Base-by-base conservation (phyloP, 2,113 vertebrate species). In the Xiphophorus hellerii region DNA sequence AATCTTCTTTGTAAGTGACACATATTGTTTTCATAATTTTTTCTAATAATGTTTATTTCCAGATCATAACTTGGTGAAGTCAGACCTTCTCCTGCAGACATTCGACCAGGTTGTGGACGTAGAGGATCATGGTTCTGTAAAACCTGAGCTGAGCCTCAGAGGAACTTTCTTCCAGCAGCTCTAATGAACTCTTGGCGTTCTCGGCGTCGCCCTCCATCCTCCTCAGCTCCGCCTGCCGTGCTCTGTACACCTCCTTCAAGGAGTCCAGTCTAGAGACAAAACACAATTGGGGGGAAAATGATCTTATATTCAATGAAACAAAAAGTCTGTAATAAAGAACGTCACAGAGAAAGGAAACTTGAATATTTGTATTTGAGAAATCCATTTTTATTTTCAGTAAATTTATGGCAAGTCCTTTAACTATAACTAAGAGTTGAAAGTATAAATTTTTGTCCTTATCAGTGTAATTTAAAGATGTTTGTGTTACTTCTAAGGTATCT, bases 1-100 rank as follows among this genome's bases (percentile, higher is more conserved):
- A 42, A 8, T 44, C 42, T 17, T 14, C 42, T 42, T 15, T 44
- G 15, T 44, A 44, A 44, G 42, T 17, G 13, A 44, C 42, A 44
- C 42, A 44, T 14, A 39, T 67, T 62, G 25, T 20, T 15, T 31
- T n/a, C 7, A 31, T 35, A 35, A 35, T n/a, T 22, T 5, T 51
- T 17, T 65, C 35, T 14, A 17, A 44, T 1, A 13, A 33, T 33
- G 3, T 44, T 44, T 15, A 44, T 61, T 68, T 3, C 65, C 12
- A 61, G 25, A 7, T 39, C n/a, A 48, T 15, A 13, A 27, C 14
- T 17, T 29, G 27, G 12, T 20, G 0, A 61, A 70, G 35, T 37
- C 76, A 35, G 82, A 98, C 97, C 89, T 99, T 99, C 93, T 98
- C 97, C 82, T 92, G 95, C 44, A 98, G 93, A 92, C 97, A 99